These are phyloP conservation scores for Chloebia gouldiae DNA, from an alignment of 2,113 vertebrate species.

Conservation along the genomic window DNA sequence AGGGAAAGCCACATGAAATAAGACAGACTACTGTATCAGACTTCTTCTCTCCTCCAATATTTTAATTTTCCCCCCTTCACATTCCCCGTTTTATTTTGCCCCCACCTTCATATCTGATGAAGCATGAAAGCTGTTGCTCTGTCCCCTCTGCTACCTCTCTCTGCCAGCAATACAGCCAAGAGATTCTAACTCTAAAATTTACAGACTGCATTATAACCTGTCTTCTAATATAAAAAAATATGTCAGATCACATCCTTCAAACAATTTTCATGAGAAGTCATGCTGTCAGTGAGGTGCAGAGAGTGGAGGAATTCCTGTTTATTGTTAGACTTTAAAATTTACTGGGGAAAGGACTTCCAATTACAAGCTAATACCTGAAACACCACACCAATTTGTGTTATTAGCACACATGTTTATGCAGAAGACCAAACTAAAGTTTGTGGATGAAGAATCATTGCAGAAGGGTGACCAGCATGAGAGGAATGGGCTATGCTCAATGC, in stretches of 20 bases:
- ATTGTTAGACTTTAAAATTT: neutral
- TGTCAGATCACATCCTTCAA: neutral
- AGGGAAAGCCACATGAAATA: neutral
- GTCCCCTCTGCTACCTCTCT: neutral
- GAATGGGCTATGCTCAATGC: neutral
- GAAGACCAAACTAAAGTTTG: neutral
- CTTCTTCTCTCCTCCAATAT: neutral
- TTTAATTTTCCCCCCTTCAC: neutral
- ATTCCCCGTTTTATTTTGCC: neutral
- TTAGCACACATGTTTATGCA: neutral
- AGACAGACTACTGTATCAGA: neutral
- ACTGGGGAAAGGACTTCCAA: neutral
- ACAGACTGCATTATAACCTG: neutral
- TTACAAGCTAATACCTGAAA: constrained; percentile 1
- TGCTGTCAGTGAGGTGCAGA: neutral
- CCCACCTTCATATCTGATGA: neutral
- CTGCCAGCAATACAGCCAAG: neutral
- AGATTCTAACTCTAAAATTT: neutral
- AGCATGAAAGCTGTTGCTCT: neutral
- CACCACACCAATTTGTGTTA: neutral
- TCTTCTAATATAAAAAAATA: neutral
- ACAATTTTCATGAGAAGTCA: neutral
- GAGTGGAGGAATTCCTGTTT: constrained; percentile 7
- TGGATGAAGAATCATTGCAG: neutral
- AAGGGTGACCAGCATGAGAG: neutral